Percentiles rank a stretch among this genome's conserved stretches.
Evolutionary conservation across 2,797 vertebrate genomes (phyloP).

Genomic region (Tokudaia muenninki): DNA sequence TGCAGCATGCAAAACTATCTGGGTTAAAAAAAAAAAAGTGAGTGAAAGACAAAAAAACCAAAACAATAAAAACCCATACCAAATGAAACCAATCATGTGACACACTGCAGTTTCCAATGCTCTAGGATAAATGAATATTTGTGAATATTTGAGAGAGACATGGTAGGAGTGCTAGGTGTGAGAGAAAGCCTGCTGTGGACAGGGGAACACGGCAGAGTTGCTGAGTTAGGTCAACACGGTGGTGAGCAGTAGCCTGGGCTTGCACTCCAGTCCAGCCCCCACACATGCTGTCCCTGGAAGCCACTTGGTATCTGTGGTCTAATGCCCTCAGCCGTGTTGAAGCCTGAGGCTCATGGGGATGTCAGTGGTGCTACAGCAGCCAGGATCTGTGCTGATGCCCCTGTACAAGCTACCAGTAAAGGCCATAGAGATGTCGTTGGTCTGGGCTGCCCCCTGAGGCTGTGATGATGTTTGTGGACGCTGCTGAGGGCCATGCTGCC

Average conservation of each 20-base stretch:
- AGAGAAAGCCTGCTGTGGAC: not conserved
- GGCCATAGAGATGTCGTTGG: not conserved
- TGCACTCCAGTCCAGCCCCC: not conserved
- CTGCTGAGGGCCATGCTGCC: not conserved
- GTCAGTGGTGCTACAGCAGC: not conserved
- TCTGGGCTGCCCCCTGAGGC: not conserved
- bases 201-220: not conserved
- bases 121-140: not conserved
- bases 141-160: not conserved
- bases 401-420: not conserved
- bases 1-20: too few relatives aligned
- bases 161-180: not conserved
- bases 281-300: not conserved
- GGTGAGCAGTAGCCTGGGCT: not conserved
- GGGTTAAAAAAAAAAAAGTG: too few relatives aligned
- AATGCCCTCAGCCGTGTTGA: not conserved
- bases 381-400: not conserved
- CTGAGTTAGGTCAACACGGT: not conserved
- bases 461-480: not conserved
- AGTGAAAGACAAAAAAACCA: too few relatives aligned
- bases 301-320: not conserved
- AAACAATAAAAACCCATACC: not conserved
- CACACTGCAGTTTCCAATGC: not conserved
- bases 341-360: not conserved
- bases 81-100: not conserved